Evolutionary conservation across 2,888 invertebrate genomes (phyloP), one percentile per base, ranked within the genome.

Genomic region (Dendrolimus houi): DNA sequence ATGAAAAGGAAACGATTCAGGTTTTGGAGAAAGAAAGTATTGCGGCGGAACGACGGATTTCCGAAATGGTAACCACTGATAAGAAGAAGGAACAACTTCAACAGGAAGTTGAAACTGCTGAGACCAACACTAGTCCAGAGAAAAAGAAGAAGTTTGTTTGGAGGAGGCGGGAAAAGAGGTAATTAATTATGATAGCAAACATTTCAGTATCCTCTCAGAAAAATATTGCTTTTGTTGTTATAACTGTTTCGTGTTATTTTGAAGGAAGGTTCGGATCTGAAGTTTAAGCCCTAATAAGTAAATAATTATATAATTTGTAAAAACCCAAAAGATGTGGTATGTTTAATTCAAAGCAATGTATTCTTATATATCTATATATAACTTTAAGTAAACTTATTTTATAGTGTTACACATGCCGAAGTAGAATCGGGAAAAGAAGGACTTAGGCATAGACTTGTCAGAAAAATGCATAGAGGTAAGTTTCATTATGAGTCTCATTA

Each of bases 381-480:
- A 29, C 3, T 3, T 29, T 29, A 29, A 29, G 29, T 29, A 29
- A 29, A 29, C 3, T 29, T 29, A 29, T 42, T 57, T 75, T 70
- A 42, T 70, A 85, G 85, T 58, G 70, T 70, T 64, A 68, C 81
- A 58, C 82, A 82, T 67, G 67, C 74, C n/a, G 88, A 87, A 52
- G 71, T 66, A 9, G 88, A 87, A 70, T 67, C 81, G 6, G 85
- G 83, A 10, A 85, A 75, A 63, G 89, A 90, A 67, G 89, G 89
- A 13, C 75, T 90, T 10, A 75, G 89, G 55, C 89, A 89, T 65
- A 81, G 89, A 69, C 69, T 89, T 56, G 88, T 84, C 62, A 79
- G 86, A 63, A 90, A 87, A 82, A 88, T 87, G 75, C 88, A 90
- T 65, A 83, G 85, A 85, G 89, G 89, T 89, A 61, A 64, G 72